Base-by-base conservation (phyloP, 2,797 vertebrate species). In the Ambastaia sidthimunki region DNA sequence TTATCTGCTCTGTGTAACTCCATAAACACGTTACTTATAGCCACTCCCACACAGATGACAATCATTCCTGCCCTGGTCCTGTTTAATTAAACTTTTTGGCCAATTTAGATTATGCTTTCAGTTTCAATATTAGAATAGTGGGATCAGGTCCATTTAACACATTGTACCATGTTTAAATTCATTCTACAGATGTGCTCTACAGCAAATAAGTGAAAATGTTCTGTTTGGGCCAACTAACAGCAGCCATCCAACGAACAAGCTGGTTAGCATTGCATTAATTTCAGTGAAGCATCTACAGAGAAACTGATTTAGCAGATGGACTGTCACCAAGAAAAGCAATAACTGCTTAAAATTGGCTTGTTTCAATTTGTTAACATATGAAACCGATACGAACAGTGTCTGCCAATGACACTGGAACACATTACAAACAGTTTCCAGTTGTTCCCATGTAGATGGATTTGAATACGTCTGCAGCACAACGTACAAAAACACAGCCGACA, bases 401-500 rank as follows among this genome's bases (percentile, higher is more conserved):
- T 72, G 70, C 70, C 78, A 80, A 73, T 34, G 44, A 72, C 60
- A 80, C 62, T 37, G 47, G 50, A 2, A 1, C 70, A 55, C 50
- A 73, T 73, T 80, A 73, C 18, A 1, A 66, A 47, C 70, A 55
- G 78, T 80, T 70, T 18, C 76, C 78, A 80, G 78, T 73, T 80
- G 70, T 80, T 60, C 69, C n/a, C 34, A 47, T 57, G 60, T 57
- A 66, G 62, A 18, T 16, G 68, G 78, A 73, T 73, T 67, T 55
- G 18, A 57, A 73, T 73, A 47, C 37, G 4, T 78, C 69, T 57
- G 59, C 37, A 80, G 47, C 4, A 1, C 11, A 57, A 79, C 37
- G n/a, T 21, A 54, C 18, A 55, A 55, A 79, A 23, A 55, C 50
- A 67, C 28, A 68, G 19, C 31, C 28, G 7, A 1, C 1, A 54